Conservation (phyloP, 2,888 invertebrate genomes). For the Amphimallon solstitiale region DNA sequence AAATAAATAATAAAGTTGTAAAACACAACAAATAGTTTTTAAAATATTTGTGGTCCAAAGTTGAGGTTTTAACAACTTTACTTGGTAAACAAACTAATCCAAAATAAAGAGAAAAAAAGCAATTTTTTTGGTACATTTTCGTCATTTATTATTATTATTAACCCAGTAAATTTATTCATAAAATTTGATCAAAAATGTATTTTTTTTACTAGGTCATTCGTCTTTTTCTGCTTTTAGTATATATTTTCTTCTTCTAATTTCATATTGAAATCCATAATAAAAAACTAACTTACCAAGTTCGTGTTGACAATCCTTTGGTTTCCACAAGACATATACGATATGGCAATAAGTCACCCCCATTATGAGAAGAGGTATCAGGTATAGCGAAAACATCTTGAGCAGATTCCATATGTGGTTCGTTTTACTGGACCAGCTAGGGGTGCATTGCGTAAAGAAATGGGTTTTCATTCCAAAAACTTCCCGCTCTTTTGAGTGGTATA, state of each 20-base stretch:
- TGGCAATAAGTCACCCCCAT: constrained; percentile 88
- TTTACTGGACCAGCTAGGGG: constrained; percentile 75
- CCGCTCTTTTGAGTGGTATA: constrained; percentile 69
- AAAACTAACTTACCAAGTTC: neutral
- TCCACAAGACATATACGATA: constrained; percentile 85
- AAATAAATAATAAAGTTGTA: too few relatives aligned
- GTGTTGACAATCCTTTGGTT: constrained; percentile 63
- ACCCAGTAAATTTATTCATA: too few relatives aligned
- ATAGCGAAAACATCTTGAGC: constrained; percentile 77
- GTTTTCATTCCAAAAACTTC: constrained; percentile 43
- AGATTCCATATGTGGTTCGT: constrained; percentile 77
- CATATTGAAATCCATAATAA: neutral
- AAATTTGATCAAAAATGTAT: too few relatives aligned
- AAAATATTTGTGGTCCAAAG: too few relatives aligned
- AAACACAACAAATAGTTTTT: too few relatives aligned
- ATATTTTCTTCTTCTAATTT: neutral
- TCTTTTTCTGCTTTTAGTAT: too few relatives aligned
- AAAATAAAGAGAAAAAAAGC: too few relatives aligned
- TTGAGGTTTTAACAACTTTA: too few relatives aligned
- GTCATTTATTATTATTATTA: too few relatives aligned
- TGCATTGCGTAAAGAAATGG: constrained; percentile 71
- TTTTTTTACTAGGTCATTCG: too few relatives aligned
- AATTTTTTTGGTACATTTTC: too few relatives aligned
- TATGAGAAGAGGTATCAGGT: constrained; percentile 81
- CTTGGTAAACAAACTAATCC: too few relatives aligned